Base-by-base conservation (phyloP, 2,888 invertebrate genomes). In the Cabera pusaria region DNA sequence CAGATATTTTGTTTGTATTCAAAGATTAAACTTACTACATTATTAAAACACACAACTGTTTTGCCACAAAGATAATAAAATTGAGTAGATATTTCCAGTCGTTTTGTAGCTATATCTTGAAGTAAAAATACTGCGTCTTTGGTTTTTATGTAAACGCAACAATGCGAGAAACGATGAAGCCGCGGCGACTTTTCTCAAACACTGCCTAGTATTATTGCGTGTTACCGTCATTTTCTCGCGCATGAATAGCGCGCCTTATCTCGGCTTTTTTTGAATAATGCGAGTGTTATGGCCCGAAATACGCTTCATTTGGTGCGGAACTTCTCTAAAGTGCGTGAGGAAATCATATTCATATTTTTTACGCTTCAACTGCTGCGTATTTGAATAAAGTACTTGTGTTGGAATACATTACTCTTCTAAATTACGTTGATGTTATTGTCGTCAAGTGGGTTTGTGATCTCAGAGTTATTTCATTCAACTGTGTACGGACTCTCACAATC, bases 341-440 rank as follows among this genome's bases (percentile, higher is more conserved):
- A 81, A 85, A 85, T 85, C 84, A 77, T 87, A 87, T 87, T 87
- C 87, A 85, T 86, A 83, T 85, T 87, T 86, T 84, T 87, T 83
- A 72, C 84, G 75, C 79, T 76, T 81, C 80, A 81, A 85, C 80
- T 84, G 85, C 64, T 83, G 72, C 72, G 69, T 63, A 85, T 86
- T 86, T 85, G 80, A 85, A 86, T 87, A 84, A 83, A 64, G 50
- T 53, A 51, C 53, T 53, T 53, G 49, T 44, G 53, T 53, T 53
- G 50, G 53, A 53, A 49, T 53, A 53, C 48, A 51, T 50, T 53
- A 48, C 48, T 51, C 48, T 53, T 50, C 50, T 48, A 53, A 50
- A 53, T 53, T 51, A 50, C 53, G 50, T 50, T 46, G 44, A 44
- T 48, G 45, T 51, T 44, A 40, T 42, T 43, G 49, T 40, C 46